Evolutionary conservation across 2,888 invertebrate genomes (phyloP), one percentile per base, ranked within the genome.

Genomic region (Epistrophella euchroma): DNA sequence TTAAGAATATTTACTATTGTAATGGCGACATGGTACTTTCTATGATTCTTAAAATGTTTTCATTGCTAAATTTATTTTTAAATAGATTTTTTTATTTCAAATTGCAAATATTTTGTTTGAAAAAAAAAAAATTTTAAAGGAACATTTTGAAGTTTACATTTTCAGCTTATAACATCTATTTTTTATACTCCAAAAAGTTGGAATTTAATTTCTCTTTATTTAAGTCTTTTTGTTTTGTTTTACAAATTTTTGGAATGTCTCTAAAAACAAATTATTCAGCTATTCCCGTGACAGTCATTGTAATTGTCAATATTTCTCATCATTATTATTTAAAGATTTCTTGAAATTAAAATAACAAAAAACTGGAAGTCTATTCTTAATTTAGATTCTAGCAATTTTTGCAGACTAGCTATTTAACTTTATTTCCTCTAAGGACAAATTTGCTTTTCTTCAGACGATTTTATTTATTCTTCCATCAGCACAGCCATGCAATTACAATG

Each of bases 281-380:
- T 56, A 70, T 47, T 47, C 28, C 72, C 62, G 47, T 62, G 22
- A 56, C 72, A 78, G 82, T 78, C 82, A 72, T 73, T 62, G 28
- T 84, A 75, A 84, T 75, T 84, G 84, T 79, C 84, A 75, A 79
- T 73, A 78, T 73, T 79, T 55, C 52, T 70, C 47, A n/a, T 74
- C 62, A 25, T 52, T 9, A 25, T 25, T 3, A 28, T 25, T 15
- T 52, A 4, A 25, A 52, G 25, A n/a, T 52, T n/a, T 52, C 1
- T 52, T 15, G 7, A 52, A 28, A 52, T 50, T 47, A 50, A 22
- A 50, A 25, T 22, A 22, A 52, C 6, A 28, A n/a, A 52, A 83
- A 66, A 28, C 47, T 72, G 71, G 58, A 80, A 62, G 68, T 37
- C 74, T 62, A 11, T 62, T 76, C 80, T 80, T 75, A 76, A 81